Base-by-base conservation (phyloP, 2,113 vertebrate genomes). In the Microcebus lehilahytsara region DNA sequence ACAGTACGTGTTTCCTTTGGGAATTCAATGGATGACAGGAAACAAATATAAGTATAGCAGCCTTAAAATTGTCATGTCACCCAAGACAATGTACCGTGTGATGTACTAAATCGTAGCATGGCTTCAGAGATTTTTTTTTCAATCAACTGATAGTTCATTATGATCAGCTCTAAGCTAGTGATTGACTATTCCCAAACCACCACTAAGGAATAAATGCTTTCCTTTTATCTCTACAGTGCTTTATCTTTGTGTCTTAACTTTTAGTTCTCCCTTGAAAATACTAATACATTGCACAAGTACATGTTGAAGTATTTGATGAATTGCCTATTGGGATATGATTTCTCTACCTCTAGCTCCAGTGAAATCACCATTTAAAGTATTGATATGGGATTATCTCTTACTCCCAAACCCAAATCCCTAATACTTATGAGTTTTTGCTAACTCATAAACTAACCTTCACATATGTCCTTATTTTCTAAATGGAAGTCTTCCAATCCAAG, bases 201-300 rank as follows among this genome's bases (percentile, higher is more conserved):
- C 78, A 25, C 42, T 94, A 79, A 75, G 14, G 74, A 89, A 67
- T 37, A 96, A 97, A 92, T 13, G 10, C 6, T 56, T 6, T 6
- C 42, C 8, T 79, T 96, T 97, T 93, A 67, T 80, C 89, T 97
- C 81, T 86, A 72, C 78, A 85, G 83, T 53, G 42, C 25, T 97
- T 97, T 97, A 79, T 95, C 77, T 96, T 95, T 22, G 3, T 16
- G 9, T 75, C 69, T 96, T 96, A 97, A 95, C 40, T 93, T 98
- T 75, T 42, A 98, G 11, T 20, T 94, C 1, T 97, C 58, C 71
- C 84, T 85, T 75, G 84, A 97, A 95, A 97, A 97, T 23, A 58
- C 4, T 87, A 22, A 85, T 58, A 8, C 58, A 1, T 64, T 75
- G 34, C 13, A 88, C 81, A 49, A 23, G 30, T 49, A 87, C 1